phyloP scores from a whole-genome alignment of 2,888 invertebrate genomes.

The Scotopteryx bipunctaria region DNA sequence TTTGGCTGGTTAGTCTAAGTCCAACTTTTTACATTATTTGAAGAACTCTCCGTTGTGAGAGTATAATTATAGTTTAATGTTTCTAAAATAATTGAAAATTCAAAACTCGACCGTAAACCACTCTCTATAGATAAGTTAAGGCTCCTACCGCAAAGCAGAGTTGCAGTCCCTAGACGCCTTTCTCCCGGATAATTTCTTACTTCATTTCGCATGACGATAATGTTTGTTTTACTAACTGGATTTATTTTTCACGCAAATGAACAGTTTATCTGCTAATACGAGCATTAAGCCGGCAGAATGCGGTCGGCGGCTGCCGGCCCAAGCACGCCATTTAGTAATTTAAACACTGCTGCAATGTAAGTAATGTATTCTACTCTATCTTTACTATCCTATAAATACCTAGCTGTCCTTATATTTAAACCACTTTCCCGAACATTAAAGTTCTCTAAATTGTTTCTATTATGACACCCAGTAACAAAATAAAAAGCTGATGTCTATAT shows the following conservation, averaged over 20 bases:
- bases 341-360: conserved; percentile 54
- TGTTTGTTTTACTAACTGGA: conserved; percentile 62
- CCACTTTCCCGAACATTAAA: conserved; percentile 15
- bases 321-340: conserved; percentile 69
- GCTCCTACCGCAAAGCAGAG: conserved; percentile 6
- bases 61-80: too few species aligned
- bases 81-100: neutral
- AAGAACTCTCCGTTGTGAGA: too few species aligned
- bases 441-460: conserved; percentile 21
- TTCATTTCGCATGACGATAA: conserved; percentile 52
- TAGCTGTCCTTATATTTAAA: conserved; percentile 20
- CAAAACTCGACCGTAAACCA: neutral
- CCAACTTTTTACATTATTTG: too few species aligned
- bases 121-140: neutral
- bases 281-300: conserved; percentile 60
- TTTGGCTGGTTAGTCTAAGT: too few species aligned
- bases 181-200: conserved; percentile 46
- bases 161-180: conserved; percentile 36
- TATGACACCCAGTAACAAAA: conserved; percentile 28
- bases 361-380: conserved; percentile 51
- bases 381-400: conserved; percentile 28
- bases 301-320: conserved; percentile 49
- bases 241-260: conserved; percentile 68
- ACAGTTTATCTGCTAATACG: conserved; percentile 62
- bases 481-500: conserved; percentile 43